A percentile compares a stretch with the other conserved stretches of the same genome.
These are phyloP conservation scores for Trissolcus brochymenae DNA, from an alignment of 2,888 invertebrate species.

Conservation along the genomic window DNA sequence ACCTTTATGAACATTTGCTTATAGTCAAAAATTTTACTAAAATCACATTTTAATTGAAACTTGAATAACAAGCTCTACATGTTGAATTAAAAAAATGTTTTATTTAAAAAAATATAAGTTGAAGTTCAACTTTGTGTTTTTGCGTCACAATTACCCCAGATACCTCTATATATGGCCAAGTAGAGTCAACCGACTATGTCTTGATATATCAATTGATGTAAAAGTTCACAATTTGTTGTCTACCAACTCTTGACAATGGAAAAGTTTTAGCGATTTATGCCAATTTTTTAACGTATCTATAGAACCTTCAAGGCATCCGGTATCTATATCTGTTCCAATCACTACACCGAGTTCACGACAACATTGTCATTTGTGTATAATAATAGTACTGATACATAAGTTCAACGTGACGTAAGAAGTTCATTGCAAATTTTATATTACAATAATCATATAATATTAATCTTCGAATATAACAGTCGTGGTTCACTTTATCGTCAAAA, in stretches of 20 bases:
- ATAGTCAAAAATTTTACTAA: too few species aligned
- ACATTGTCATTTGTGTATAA: constrained; percentile 19
- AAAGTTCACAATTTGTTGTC: constrained; percentile 21
- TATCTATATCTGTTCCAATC: constrained; percentile 20
- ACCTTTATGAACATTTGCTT: too few species aligned
- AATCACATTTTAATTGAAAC: too few species aligned
- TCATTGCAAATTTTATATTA: not conserved
- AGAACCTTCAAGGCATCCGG: constrained; percentile 10
- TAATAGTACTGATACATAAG: constrained; percentile 7
- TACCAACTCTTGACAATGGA: constrained; percentile 8
- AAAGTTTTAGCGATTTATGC: constrained; percentile 5
- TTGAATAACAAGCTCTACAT: too few species aligned
- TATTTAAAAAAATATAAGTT: too few species aligned
- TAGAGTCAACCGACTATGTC: constrained; percentile 13
- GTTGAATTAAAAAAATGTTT: too few species aligned
- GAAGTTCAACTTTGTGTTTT: too few species aligned
- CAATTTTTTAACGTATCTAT: constrained; percentile 13
- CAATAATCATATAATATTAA: too few species aligned
- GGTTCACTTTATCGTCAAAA: too few species aligned
- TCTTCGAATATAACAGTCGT: too few species aligned
- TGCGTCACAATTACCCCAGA: too few species aligned
- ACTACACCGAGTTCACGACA: constrained; percentile 9
- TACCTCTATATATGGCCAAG: not conserved
- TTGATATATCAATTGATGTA: too few species aligned
- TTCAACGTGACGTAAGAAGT: constrained; percentile 21